Evolutionary conservation across 2,797 vertebrate genomes (phyloP).

Genomic region (Sphaeramia orbicularis): DNA sequence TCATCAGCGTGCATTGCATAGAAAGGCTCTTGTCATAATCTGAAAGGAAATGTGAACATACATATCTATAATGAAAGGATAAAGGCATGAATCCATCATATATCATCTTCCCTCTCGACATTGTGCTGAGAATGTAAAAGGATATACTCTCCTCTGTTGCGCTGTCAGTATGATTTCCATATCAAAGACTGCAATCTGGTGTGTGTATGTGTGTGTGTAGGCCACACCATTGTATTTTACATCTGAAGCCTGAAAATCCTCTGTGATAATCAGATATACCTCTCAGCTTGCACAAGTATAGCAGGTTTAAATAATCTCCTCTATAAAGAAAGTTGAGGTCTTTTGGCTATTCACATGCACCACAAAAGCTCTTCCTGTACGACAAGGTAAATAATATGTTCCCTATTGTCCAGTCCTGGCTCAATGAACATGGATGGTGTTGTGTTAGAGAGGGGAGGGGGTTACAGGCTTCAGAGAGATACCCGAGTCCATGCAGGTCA

Average conservation of each 20-base stretch:
- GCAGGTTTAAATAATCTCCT: constrained; percentile 69
- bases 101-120: constrained; percentile 63
- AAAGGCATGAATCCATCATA: constrained; percentile 28
- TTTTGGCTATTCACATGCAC: constrained; percentile 72
- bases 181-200: constrained; percentile 75
- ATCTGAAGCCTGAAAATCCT: constrained; percentile 76
- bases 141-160: constrained; percentile 67
- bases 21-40: constrained; percentile 89
- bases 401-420: constrained; percentile 73
- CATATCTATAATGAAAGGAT: constrained; percentile 50
- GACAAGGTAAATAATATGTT: constrained; percentile 84
- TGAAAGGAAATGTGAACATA: constrained; percentile 76
- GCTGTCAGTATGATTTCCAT: constrained; percentile 77
- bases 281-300: constrained; percentile 71
- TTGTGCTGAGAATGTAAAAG: constrained; percentile 67
- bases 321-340: constrained; percentile 68
- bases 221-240: constrained; percentile 69
- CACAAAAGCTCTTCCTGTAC: constrained; percentile 80
- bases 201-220: constrained; percentile 49
- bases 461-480: constrained; percentile 51
- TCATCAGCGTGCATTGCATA: constrained; percentile 89
- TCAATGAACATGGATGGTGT: constrained; percentile 67
- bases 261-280: constrained; percentile 80
- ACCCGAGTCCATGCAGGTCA: constrained; percentile 58
- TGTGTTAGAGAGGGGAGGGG: constrained; percentile 63